Base-by-base conservation (phyloP, 2,888 invertebrate species). In the Busseola fusca region DNA sequence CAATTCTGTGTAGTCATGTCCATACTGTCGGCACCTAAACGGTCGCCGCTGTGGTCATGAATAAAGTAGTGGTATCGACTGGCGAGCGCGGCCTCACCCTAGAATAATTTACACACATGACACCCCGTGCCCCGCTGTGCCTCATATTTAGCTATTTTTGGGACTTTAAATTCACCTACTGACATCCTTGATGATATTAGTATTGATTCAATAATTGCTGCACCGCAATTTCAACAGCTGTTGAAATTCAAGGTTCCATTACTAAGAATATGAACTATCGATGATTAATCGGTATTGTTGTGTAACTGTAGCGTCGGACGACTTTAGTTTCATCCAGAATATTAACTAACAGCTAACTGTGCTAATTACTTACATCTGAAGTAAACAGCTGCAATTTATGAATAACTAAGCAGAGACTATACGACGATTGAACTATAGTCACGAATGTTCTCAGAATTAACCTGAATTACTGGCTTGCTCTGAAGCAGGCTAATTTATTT, bases 21-120 rank as follows among this genome's bases (percentile, higher is more conserved):
- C 90, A 91, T 83, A 85, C 83, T 86, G 87, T 82, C 77, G 81
- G 78, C 86, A 86, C 79, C 88, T 92, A 94, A 94, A 91, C 91
- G 93, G 82, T 89, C 86, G 90, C 85, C 91, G 86, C 91, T 83
- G 87, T 84, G 89, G 91, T 92, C 94, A 94, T 95, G 94, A 95
- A 95, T 95, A 94, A 95, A 90, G 91, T 90, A 95, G 93, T 89
- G 87, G 84, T 95, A 95, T 95, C 92, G 95, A 95, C 95, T 94
- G 89, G 76, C 83, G 83, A 78, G 84, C 78, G 85, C 88, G 90
- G 89, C 92, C 91, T 92, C 91, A 87, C 90, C 88, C 89, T 85
- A 86, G 92, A 94, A 94, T 94, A 93, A 95, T 94, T 94, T 93
- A 95, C 92, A 90, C 89, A 87, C 88, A 86, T 90, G 92, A 90